Evolutionary conservation across 2,113 vertebrate genomes (phyloP).

Genomic region (Tychaedon coryphoeus): DNA sequence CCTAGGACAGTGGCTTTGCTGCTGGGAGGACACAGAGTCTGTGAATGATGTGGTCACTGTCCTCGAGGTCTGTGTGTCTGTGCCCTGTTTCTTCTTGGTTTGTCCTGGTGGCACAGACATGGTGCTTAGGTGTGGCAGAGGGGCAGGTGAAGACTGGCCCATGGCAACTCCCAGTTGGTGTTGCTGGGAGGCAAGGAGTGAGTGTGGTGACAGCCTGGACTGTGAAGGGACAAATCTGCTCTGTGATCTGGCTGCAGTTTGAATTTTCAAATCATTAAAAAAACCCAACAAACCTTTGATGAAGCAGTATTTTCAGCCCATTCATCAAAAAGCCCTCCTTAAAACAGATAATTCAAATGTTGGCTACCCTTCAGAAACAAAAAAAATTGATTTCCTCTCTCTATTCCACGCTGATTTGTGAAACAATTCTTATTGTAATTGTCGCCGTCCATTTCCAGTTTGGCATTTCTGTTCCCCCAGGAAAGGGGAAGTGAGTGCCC

Average conservation of each 20-base stretch:
- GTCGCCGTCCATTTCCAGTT: background rate
- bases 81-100: rapidly evolving
- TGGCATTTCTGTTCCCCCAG: background rate
- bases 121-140: rapidly evolving
- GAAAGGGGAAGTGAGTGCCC: background rate
- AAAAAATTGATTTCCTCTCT: background rate
- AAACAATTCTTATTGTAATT: background rate
- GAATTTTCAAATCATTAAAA: background rate
- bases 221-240: background rate
- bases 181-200: rapidly evolving
- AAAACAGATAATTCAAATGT: background rate
- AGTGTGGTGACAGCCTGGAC: background rate
- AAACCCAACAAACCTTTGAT: background rate
- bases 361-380: background rate
- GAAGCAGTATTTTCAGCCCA: background rate
- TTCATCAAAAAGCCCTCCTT: background rate
- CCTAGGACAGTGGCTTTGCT: background rate
- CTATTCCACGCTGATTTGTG: rapidly evolving
- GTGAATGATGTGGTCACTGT: rapidly evolving
- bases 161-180: rapidly evolving
- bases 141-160: background rate
- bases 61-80: rapidly evolving
- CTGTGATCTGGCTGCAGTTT: background rate
- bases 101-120: rapidly evolving
- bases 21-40: rapidly evolving